Evolutionary conservation across 2,888 invertebrate genomes (phyloP).

Genomic region (Microplitis manilae): DNA sequence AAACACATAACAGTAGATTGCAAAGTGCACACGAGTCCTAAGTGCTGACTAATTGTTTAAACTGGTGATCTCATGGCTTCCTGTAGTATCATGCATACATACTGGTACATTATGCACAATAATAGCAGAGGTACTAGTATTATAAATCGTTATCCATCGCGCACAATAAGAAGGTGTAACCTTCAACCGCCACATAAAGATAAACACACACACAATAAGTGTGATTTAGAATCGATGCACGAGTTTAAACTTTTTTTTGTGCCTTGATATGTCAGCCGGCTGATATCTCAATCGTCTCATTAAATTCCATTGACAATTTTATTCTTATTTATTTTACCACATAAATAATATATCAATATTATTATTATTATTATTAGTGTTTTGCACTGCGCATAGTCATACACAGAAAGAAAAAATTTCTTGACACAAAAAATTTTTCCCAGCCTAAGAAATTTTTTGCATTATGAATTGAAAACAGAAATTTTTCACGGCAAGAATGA

Average conservation of each 20-base stretch:
- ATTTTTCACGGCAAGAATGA: too few relatives aligned
- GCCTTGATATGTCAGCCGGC: slow-evolving; percentile 14
- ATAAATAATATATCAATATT: slow-evolving; percentile 11
- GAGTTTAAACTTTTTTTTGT: slow-evolving; percentile 5
- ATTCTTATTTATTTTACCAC: background rate
- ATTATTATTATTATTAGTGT: background rate
- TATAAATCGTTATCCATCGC: background rate
- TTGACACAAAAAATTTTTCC: too few relatives aligned
- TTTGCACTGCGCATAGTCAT: background rate
- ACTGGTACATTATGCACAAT: background rate
- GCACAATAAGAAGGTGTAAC: background rate
- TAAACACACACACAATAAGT: background rate
- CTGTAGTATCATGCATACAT: background rate
- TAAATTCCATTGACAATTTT: background rate
- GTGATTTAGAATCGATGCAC: slow-evolving; percentile 11
- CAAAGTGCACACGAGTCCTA: background rate
- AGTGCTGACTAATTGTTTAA: background rate
- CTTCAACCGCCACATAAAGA: slow-evolving; percentile 1
- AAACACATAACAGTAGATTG: background rate
- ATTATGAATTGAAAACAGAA: too few relatives aligned
- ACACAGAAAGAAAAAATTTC: too few relatives aligned
- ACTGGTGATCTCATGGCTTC: background rate
- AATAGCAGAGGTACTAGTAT: background rate
- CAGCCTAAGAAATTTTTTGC: too few relatives aligned
- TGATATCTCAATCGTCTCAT: background rate